phyloP scores from a whole-genome alignment of 2,888 invertebrate genomes.

The Pachycephus smyrnensis region DNA sequence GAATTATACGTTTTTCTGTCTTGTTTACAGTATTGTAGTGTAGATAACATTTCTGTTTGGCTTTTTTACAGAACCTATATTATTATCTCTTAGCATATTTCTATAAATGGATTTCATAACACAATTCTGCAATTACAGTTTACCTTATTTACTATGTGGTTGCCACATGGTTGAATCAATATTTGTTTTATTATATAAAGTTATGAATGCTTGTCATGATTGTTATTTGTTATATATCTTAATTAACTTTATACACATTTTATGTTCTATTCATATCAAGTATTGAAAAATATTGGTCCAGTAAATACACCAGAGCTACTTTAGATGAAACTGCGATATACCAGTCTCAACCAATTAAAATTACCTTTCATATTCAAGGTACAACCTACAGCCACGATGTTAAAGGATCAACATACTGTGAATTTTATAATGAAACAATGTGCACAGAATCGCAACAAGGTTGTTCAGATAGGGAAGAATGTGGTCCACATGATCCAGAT shows the following conservation, averaged over 20 bases:
- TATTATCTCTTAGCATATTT: not conserved
- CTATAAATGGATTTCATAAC: not conserved
- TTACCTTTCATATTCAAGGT: not conserved
- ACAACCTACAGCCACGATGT: conserved; percentile 54
- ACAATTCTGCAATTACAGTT: not conserved
- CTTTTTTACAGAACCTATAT: not conserved
- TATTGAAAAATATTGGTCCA: not conserved
- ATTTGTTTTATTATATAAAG: not conserved
- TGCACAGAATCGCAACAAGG: conserved; percentile 68
- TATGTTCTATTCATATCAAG: not conserved
- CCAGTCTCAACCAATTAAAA: not conserved
- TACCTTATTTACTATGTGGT: not conserved
- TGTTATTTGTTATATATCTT: not conserved
- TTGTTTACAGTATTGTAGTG: not conserved
- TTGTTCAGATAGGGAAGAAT: conserved; percentile 73
- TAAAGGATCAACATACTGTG: conserved; percentile 72
- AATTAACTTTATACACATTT: not conserved
- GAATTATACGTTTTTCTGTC: not conserved
- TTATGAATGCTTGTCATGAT: too few species aligned
- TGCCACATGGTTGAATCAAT: not conserved
- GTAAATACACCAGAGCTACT: not conserved
- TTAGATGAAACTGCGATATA: not conserved
- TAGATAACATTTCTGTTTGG: not conserved
- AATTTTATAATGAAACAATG: conserved; percentile 75
- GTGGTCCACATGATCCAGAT: conserved; percentile 75